A percentile compares a stretch with the other conserved stretches of the same genome.
Conservation (phyloP, 2,113 vertebrate genomes). For the Delphinapterus leucas region DNA sequence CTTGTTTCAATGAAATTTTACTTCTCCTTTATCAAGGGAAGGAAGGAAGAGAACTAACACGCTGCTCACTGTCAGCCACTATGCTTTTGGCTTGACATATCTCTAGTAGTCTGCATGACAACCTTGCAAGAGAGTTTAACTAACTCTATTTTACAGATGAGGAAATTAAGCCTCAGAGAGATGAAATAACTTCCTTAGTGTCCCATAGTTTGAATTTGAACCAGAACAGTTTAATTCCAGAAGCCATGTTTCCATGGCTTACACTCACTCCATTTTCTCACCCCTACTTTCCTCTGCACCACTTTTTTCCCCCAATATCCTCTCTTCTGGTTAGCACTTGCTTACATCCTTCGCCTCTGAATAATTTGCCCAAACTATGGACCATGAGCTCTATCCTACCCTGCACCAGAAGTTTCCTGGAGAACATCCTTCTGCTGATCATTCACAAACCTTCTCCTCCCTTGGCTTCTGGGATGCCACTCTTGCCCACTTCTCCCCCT, state of each 20-base stretch:
- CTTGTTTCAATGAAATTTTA: not conserved
- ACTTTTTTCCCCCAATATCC: not conserved
- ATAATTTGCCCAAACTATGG: not conserved
- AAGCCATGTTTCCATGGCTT: not conserved
- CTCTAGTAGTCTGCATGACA: not conserved
- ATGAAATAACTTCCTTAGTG: not conserved
- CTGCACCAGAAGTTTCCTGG: not conserved
- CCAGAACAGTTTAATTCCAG: not conserved
- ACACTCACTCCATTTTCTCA: not conserved
- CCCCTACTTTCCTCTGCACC: not conserved
- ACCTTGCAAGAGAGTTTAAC: not conserved
- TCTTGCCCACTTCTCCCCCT: not conserved
- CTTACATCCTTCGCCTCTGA: not conserved
- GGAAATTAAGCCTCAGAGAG: not conserved
- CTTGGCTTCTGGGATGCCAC: not conserved
- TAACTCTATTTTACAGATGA: not conserved
- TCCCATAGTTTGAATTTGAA: not conserved
- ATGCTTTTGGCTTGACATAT: not conserved
- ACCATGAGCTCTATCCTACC: not conserved
- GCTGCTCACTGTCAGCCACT: not conserved
- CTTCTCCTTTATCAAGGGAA: not conserved
- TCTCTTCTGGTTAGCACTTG: not conserved
- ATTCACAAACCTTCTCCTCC: not conserved
- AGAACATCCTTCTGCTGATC: not conserved
- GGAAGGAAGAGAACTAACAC: not conserved